Evolutionary conservation across 2,888 invertebrate species (phyloP), one percentile per base, ranked within the genome.

Genomic region (Osmoderma eremita): DNA sequence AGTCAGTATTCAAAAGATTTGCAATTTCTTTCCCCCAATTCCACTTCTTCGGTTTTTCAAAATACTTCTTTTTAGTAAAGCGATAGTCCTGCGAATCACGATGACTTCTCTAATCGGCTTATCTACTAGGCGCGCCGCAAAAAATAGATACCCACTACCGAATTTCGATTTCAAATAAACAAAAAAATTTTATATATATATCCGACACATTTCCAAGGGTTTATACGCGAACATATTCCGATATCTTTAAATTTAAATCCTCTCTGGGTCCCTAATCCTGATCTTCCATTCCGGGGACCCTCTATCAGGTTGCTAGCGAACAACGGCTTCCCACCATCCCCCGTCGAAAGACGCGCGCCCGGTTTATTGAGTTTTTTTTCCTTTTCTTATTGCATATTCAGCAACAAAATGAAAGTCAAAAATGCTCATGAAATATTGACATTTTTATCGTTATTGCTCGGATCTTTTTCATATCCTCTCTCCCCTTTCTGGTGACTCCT

Each of bases 111-210:
- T 50, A 50, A 50, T 50, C 50, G 22, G 50, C 22, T 50, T 50
- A 50, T 4, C 12, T 4, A n/a, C 30, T 22, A 1, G 24, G 22
- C 22, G 50, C 22, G 50, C 50, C 24, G n/a, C 20, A 41, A 39
- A 54, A 54, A 54, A 54, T 39, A 54, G 41, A 39, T 54, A 54
- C 18, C 50, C 45, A 58, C 42, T 58, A 42, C 58, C 6, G 45
- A 58, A 58, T 58, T 58, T 58, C 58, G 45, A 58, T 58, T 58
- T 58, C 58, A 45, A 58, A 58, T 58, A 58, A 58, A 58, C 58
- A 58, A 58, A 58, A 53, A 58, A 58, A n/a, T n/a, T n/a, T n/a
- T n/a, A n/a, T n/a, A n/a, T n/a, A 58, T 42, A 58, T 58, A 58
- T 58, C 45, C 58, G 58, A 58, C 58, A 30, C 58, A 58, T 45